Evolutionary conservation across 2,888 invertebrate species (phyloP).

Genomic region (Leucozona laternaria): DNA sequence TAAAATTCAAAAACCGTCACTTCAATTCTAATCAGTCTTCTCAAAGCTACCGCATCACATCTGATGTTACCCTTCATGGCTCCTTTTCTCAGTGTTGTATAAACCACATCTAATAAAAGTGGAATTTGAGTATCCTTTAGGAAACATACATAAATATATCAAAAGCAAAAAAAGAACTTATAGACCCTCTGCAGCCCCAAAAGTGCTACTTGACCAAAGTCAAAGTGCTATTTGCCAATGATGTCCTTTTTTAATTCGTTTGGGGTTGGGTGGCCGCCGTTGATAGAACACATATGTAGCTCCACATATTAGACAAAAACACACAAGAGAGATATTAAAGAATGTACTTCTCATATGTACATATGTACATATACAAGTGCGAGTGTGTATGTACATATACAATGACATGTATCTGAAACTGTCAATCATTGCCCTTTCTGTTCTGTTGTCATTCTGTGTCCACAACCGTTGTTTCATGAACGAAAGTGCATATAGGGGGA

Average conservation of each 20-base stretch:
- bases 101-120: constrained; percentile 56
- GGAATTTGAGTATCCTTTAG: constrained; percentile 39
- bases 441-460: constrained; percentile 43
- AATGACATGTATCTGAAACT: constrained; percentile 35
- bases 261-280: constrained; percentile 36
- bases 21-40: constrained; percentile 37
- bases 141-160: constrained; percentile 5
- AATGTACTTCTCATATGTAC: not conserved
- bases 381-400: not conserved
- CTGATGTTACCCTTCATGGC: constrained; percentile 20
- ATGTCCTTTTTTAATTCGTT: constrained; percentile 72
- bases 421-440: constrained; percentile 63
- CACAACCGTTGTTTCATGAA: constrained; percentile 46
- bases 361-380: not conserved
- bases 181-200: constrained; percentile 41
- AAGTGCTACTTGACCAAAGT: constrained; percentile 68
- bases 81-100: constrained; percentile 41
- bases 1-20: not conserved
- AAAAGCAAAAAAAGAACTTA: constrained; percentile 27
- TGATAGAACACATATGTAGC: not conserved
- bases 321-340: not conserved
- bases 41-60: constrained; percentile 36
- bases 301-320: not conserved
- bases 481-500: constrained; percentile 10
- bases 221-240: constrained; percentile 72